Evolutionary conservation across 92 coral and sea anemone genomes (phyloP), one percentile per base, ranked within the genome.

Genomic region (Porites rus): DNA sequence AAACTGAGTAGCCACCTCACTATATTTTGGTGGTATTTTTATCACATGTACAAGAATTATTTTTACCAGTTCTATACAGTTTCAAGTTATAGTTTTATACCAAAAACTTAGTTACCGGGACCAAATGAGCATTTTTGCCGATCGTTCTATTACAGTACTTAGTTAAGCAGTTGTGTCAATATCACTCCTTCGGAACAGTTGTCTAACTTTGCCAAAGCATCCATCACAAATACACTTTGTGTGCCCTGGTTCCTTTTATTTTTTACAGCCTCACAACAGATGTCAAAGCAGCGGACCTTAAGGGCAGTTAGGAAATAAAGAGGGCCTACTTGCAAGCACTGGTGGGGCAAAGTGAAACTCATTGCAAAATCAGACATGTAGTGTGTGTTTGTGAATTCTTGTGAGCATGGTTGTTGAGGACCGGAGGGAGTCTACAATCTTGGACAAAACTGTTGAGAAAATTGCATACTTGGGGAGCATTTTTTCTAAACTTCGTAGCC

Each of bases 371-470:
- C 82, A 77, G 3, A 77, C 17, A 71, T 77, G 82, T 77, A n/a
- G 82, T 77, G 52, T 7, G 82, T 77, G n/a, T 59, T 11, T 77
- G 60, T 50, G 7, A 77, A 59, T 38, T 59, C 58, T 50, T 77
- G 82, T 77, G 82, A 77, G 82, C 82, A 77, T 53, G 82, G 72
- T 50, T 51, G 70, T 21, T 77, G 82, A 50, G 82, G 82, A 59
- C 82, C 82, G 58, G 82, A 59, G 13, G 70, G 82, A 77, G 28
- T 18, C 66, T 77, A 56, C 18, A 21, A 25, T 25, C 28, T 25
- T 25, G 28, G 28, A 25, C 28, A 25, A 25, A 25, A 25, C 28
- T 25, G 28, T 25, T 25, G 28, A 25, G 28, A 25, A 25, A 25
- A 25, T 25, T 25, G 28, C 28, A 25, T 25, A 25, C 28, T 25